phyloP scores from a whole-genome alignment of 1,140 invertebrate species.

The Temnothorax longispinosus region DNA sequence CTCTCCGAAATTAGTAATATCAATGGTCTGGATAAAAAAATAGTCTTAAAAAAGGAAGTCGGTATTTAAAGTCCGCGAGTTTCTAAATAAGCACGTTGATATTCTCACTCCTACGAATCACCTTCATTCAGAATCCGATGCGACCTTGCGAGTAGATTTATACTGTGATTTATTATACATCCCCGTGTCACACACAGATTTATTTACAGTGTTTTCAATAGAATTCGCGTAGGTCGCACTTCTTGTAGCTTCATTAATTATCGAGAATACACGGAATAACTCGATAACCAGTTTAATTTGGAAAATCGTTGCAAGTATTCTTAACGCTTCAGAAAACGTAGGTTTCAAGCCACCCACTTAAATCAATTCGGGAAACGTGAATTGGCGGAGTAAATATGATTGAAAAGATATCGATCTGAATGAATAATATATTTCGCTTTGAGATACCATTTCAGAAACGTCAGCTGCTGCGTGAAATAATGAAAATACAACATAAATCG shows the following conservation, averaged over 20 bases:
- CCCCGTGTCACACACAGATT: slow-evolving; percentile 6
- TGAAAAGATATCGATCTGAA: not conserved
- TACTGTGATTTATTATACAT: slow-evolving; percentile 35
- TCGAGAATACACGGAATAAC: not conserved
- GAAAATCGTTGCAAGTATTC: not conserved
- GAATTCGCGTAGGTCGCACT: slow-evolving; percentile 18
- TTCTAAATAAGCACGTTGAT: slow-evolving; percentile 21
- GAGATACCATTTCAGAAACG: not conserved
- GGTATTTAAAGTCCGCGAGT: not conserved
- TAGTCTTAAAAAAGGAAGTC: not conserved
- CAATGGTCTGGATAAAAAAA: not conserved
- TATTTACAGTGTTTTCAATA: slow-evolving; percentile 28
- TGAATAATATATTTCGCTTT: not conserved
- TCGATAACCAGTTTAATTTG: not conserved
- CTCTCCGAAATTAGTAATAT: slow-evolving; percentile 10
- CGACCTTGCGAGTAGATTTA: not conserved
- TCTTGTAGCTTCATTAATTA: slow-evolving; percentile 54
- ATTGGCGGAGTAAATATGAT: not conserved
- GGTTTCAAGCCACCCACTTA: not conserved
- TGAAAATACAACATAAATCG: not conserved
- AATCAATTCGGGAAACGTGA: not conserved
- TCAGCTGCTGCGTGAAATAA: not conserved
- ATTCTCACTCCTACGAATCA: not conserved
- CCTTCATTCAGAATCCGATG: slow-evolving; percentile 22
- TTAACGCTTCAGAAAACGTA: not conserved